These are phyloP conservation scores for Rhinatrema bivittatum DNA, from an alignment of 2,797 vertebrate species.

Conservation along the genomic window DNA sequence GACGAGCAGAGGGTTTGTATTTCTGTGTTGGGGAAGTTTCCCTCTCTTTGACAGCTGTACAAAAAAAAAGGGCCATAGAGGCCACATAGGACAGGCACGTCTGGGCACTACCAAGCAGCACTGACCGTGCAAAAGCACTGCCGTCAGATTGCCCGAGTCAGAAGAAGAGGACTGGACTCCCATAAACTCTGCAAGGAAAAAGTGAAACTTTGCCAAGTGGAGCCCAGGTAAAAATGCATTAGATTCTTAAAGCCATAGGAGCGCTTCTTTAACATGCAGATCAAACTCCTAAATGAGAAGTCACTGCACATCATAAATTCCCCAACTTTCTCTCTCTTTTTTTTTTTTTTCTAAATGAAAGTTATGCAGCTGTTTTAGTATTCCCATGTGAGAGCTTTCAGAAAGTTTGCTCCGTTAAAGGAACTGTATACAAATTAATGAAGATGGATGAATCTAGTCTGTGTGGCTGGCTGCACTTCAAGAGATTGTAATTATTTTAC, in stretches of 20 bases:
- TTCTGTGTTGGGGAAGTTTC: slow-evolving; percentile 58
- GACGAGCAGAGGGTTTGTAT: slow-evolving; percentile 44
- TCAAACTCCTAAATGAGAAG: slow-evolving; percentile 50
- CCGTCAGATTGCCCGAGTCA: slow-evolving; percentile 37
- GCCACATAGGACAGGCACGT: slow-evolving; percentile 62
- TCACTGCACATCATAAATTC: too few relatives aligned
- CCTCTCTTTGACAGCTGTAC: slow-evolving; percentile 59
- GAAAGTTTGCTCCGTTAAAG: slow-evolving; percentile 56
- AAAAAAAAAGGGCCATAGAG: slow-evolving; percentile 74
- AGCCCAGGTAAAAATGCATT: slow-evolving; percentile 48
- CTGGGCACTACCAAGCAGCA: slow-evolving; percentile 46
- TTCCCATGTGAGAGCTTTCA: slow-evolving; percentile 52
- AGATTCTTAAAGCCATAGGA: slow-evolving; percentile 54
- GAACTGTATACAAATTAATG: slow-evolving; percentile 57
- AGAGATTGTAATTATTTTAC: slow-evolving; percentile 67
- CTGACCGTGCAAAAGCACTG: slow-evolving; percentile 46
- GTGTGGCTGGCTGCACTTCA: slow-evolving; percentile 52
- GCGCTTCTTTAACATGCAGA: slow-evolving; percentile 49
- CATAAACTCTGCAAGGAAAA: slow-evolving; percentile 41
- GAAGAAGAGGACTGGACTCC: slow-evolving; percentile 33
- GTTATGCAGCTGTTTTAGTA: slow-evolving; percentile 59
- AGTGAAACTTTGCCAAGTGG: slow-evolving; percentile 42
- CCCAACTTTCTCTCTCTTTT: too few relatives aligned
- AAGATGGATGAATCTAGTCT: slow-evolving; percentile 54
- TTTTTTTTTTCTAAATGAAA: slow-evolving; percentile 72